Conservation (phyloP, 2,888 invertebrate species). For the Hirtodrosophila histrioides region DNA sequence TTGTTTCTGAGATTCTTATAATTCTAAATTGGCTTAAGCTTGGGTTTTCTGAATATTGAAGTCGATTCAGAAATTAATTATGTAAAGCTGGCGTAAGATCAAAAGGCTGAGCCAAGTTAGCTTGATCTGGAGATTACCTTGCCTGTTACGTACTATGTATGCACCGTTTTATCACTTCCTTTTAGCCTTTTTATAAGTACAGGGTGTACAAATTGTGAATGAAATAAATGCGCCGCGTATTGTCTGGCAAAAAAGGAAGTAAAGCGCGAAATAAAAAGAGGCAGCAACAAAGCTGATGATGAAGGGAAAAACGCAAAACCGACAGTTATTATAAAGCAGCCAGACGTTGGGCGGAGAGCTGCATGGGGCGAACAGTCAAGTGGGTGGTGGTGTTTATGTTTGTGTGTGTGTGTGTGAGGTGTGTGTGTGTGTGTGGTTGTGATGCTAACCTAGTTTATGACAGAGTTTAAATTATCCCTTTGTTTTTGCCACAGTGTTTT, state of each 20-base stretch:
- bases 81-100: too few species aligned
- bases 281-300: constrained; percentile 62
- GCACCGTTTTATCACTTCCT: too few species aligned
- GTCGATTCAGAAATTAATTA: too few species aligned
- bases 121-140: too few species aligned
- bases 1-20: too few species aligned
- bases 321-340: constrained; percentile 74
- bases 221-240: constrained; percentile 59
- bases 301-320: constrained; percentile 59
- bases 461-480: constrained; percentile 78
- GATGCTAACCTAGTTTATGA: constrained; percentile 78
- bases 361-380: constrained; percentile 22
- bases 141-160: too few species aligned
- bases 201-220: constrained; percentile 30
- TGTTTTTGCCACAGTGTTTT: constrained; percentile 71
- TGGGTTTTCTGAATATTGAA: too few species aligned
- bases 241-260: constrained; percentile 49
- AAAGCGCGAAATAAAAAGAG: constrained; percentile 42
- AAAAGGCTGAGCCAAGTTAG: too few species aligned
- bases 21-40: too few species aligned
- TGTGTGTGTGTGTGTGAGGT: constrained; percentile 16
- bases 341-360: constrained; percentile 15
- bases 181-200: too few species aligned
- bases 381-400: constrained; percentile 19
- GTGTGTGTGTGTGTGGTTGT: constrained; percentile 36